phyloP scores from a whole-genome alignment of 1,140 invertebrate genomes.

The Acarapis woodi region DNA sequence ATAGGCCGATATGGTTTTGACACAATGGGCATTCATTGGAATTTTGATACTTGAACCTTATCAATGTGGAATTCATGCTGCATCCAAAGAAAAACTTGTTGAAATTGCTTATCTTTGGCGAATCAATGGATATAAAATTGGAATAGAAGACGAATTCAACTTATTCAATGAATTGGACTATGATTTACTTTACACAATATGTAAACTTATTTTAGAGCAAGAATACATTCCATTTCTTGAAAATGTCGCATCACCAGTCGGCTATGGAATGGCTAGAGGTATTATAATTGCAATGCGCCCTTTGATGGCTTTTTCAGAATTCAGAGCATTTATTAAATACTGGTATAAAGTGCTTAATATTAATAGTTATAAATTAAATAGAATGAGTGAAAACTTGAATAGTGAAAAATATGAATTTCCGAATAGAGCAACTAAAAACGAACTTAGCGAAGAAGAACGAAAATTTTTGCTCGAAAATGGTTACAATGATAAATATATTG shows the following conservation, averaged over 20 bases:
- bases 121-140: constrained; percentile 42
- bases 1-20: constrained; percentile 48
- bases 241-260: neutral
- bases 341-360: constrained; percentile 3
- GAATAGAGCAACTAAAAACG: too few species aligned
- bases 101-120: constrained; percentile 51
- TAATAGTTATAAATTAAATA: too few species aligned
- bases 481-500: too few species aligned
- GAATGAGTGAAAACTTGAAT: too few species aligned
- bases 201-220: neutral
- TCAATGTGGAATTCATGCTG: constrained; percentile 26
- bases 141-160: constrained; percentile 44
- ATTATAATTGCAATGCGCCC: constrained; percentile 4
- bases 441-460: too few species aligned
- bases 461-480: too few species aligned
- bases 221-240: neutral
- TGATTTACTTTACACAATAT: constrained; percentile 5
- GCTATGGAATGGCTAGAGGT: constrained; percentile 4
- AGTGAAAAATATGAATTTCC: too few species aligned
- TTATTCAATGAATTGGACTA: constrained; percentile 19
- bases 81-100: constrained; percentile 27
- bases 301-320: neutral
- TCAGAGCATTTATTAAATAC: constrained; percentile 2
- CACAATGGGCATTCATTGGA: constrained; percentile 38
- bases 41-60: constrained; percentile 32